A percentile compares a stretch with the other conserved stretches of the same genome.
phyloP scores from a whole-genome alignment of 2,888 invertebrate species.

The Agrotis puta region DNA sequence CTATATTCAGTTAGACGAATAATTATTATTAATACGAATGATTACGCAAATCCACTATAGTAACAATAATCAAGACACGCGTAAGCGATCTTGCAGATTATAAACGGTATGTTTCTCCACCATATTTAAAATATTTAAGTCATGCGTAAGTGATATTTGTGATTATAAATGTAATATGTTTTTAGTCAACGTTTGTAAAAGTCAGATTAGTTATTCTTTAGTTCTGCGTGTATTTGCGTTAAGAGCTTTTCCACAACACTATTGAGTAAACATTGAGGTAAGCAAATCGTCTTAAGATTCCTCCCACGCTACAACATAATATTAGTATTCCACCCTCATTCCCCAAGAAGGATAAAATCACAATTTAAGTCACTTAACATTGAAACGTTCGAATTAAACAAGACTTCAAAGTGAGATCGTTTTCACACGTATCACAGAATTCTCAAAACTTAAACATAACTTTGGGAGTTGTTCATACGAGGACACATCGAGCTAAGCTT shows the following conservation, averaged over 20 bases:
- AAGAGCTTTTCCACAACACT: constrained; percentile 3
- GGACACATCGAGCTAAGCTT: background rate
- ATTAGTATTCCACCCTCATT: constrained; percentile 66
- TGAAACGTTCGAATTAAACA: constrained; percentile 64
- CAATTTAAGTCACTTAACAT: constrained; percentile 69
- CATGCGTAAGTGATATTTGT: background rate
- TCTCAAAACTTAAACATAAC: constrained; percentile 57
- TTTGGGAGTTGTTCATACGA: constrained; percentile 29
- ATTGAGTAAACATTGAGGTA: constrained; percentile 14
- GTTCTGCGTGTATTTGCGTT: background rate
- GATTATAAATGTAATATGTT: background rate
- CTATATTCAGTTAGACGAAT: no score
- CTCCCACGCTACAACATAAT: constrained; percentile 29
- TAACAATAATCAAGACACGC: background rate
- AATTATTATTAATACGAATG: no score
- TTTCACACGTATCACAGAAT: constrained; percentile 68
- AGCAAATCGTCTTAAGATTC: constrained; percentile 31
- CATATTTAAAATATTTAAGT: background rate
- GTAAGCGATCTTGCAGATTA: background rate
- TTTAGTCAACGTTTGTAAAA: background rate
- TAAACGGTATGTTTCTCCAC: no score
- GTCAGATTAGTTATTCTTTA: no score
- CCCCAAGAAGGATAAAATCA: constrained; percentile 60
- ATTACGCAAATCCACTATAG: no score
- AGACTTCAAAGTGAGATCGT: constrained; percentile 65